Percentiles rank a stretch among this genome's conserved stretches.
Conservation (phyloP, 2,888 invertebrate species). For the Diloba caeruleocephala region DNA sequence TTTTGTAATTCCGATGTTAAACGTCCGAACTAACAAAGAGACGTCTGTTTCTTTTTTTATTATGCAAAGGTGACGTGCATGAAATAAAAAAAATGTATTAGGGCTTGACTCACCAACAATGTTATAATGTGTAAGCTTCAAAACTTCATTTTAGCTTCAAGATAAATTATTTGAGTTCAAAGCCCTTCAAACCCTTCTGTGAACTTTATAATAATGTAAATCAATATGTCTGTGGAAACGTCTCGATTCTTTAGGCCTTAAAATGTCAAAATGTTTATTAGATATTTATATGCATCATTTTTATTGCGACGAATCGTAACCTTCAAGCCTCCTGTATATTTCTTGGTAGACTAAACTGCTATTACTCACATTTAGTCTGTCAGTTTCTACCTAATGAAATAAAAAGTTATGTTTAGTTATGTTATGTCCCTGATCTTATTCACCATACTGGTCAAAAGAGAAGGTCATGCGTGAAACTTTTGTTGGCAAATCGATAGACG, state of each 20-base stretch:
- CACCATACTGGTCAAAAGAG: neutral
- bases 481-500: neutral
- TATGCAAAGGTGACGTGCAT: slow-evolving; percentile 31
- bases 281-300: slow-evolving; percentile 1
- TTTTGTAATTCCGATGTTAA: slow-evolving; percentile 19
- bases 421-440: neutral
- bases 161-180: slow-evolving; percentile 37
- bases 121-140: slow-evolving; percentile 23
- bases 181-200: slow-evolving; percentile 31
- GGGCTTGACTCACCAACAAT: slow-evolving; percentile 3
- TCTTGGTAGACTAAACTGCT: slow-evolving; percentile 2
- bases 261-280: slow-evolving; percentile 7
- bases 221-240: slow-evolving; percentile 36
- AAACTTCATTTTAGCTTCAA: slow-evolving; percentile 19
- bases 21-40: slow-evolving; percentile 19
- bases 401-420: no score
- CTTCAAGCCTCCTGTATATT: neutral
- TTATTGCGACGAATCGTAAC: slow-evolving; percentile 5
- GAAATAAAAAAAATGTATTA: slow-evolving; percentile 20
- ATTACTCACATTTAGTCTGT: slow-evolving; percentile 2
- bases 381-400: neutral
- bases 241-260: slow-evolving; percentile 13
- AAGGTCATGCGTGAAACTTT: neutral
- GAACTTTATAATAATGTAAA: slow-evolving; percentile 43
- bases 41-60: slow-evolving; percentile 21